These are phyloP conservation scores for Lampropteryx suffumata DNA, from an alignment of 2,888 invertebrate species.

Conservation along the genomic window DNA sequence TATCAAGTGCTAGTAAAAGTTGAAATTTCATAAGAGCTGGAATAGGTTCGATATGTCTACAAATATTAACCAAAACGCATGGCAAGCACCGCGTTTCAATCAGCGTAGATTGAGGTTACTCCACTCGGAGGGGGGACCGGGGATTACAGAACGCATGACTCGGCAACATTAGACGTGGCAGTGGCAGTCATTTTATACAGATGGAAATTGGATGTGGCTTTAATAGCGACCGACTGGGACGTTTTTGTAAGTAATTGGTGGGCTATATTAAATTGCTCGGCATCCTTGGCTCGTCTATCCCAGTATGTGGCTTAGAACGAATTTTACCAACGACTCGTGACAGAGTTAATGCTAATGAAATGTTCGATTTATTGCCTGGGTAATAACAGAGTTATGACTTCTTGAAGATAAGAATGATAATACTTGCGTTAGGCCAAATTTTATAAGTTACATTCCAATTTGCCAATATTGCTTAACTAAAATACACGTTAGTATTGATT, in stretches of 20 bases:
- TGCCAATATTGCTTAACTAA: not conserved
- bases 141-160: slow-evolving; percentile 73
- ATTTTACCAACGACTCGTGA: slow-evolving; percentile 12
- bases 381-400: slow-evolving; percentile 7
- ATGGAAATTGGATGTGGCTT: slow-evolving; percentile 66
- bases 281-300: slow-evolving; percentile 19
- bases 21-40: not conserved
- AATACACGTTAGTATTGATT: not conserved
- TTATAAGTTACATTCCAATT: not conserved
- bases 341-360: slow-evolving; percentile 14
- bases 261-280: slow-evolving; percentile 35
- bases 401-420: slow-evolving; percentile 1
- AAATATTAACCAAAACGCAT: slow-evolving; percentile 51
- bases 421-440: slow-evolving; percentile 1
- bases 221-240: slow-evolving; percentile 52
- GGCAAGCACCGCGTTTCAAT: slow-evolving; percentile 71
- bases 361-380: slow-evolving; percentile 13
- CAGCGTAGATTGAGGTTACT: slow-evolving; percentile 66
- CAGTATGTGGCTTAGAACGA: slow-evolving; percentile 14
- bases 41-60: slow-evolving; percentile 18
- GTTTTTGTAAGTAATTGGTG: slow-evolving; percentile 54
- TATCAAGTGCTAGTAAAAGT: too few relatives aligned
- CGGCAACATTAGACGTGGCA: slow-evolving; percentile 63
- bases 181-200: slow-evolving; percentile 62
- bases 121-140: slow-evolving; percentile 33